Conservation (phyloP, 2,113 vertebrate genomes). For the Mixornis gularis region DNA sequence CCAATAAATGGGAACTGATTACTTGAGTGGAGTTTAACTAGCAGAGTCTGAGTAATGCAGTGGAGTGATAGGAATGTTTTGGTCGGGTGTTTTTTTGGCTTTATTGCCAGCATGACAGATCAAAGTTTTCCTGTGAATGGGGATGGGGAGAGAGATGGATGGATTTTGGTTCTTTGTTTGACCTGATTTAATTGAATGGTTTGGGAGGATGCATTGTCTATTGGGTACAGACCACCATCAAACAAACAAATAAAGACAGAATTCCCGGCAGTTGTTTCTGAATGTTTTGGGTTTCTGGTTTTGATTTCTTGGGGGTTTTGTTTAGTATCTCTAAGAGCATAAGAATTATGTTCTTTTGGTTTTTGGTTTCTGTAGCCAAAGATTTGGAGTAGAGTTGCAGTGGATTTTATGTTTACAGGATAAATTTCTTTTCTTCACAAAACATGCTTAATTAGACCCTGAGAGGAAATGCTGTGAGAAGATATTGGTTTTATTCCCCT, state of each 20-base stretch:
- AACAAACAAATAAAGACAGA: conserved; percentile 15
- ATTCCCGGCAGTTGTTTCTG: background rate
- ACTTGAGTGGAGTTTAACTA: conserved; percentile 34
- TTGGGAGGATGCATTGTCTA: conserved; percentile 14
- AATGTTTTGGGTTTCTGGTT: background rate
- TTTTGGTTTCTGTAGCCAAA: conserved; percentile 14
- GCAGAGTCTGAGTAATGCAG: background rate
- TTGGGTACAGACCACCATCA: conserved; percentile 28
- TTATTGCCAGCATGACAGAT: conserved; percentile 23
- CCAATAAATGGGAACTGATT: conserved; percentile 31
- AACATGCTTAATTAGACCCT: background rate
- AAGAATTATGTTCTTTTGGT: background rate
- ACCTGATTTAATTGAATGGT: background rate
- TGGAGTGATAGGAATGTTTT: background rate
- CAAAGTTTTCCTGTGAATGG: conserved; percentile 18
- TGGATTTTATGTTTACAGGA: background rate
- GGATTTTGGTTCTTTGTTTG: background rate
- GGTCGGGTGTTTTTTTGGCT: background rate
- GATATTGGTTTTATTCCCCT: background rate
- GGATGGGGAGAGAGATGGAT: background rate
- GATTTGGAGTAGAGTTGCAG: background rate
- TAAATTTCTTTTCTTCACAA: background rate
- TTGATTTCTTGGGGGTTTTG: background rate
- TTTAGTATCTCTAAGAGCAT: background rate
- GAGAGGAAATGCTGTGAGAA: background rate